Evolutionary conservation across 2,113 vertebrate species (phyloP).

Genomic region (Anoplopoma fimbria): DNA sequence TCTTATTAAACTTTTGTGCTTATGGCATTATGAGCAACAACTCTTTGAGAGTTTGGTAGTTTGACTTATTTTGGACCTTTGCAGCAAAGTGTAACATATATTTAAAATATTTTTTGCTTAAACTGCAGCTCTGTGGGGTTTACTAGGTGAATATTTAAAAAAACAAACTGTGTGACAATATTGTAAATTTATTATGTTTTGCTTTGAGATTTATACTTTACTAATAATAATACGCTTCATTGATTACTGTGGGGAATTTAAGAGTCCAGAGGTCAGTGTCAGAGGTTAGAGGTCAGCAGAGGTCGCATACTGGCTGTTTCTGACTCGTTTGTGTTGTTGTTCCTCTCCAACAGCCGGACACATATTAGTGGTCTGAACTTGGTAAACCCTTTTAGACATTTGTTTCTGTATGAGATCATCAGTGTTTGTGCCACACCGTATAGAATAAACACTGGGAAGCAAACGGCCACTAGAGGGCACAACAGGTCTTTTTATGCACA

Average conservation of each 20-base stretch:
- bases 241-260: not conserved
- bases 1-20: not conserved
- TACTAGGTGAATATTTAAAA: too few species aligned
- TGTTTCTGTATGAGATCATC: not conserved
- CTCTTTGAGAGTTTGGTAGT: not conserved
- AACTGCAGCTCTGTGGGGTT: too few species aligned
- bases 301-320: not conserved
- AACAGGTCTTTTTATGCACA: conserved; percentile 58
- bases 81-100: too few species aligned
- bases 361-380: not conserved
- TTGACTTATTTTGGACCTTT: not conserved
- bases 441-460: not conserved
- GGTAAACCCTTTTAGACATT: not conserved
- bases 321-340: not conserved
- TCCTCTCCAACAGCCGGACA: not conserved
- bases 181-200: not conserved
- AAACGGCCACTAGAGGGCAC: conserved; percentile 74
- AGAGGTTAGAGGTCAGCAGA: not conserved
- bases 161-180: not conserved
- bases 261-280: not conserved
- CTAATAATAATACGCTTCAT: not conserved
- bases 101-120: too few species aligned
- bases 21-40: not conserved
- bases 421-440: not conserved
- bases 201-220: not conserved